Base-by-base conservation (phyloP, 2,797 vertebrate species). In the Cottoperca gobio region DNA sequence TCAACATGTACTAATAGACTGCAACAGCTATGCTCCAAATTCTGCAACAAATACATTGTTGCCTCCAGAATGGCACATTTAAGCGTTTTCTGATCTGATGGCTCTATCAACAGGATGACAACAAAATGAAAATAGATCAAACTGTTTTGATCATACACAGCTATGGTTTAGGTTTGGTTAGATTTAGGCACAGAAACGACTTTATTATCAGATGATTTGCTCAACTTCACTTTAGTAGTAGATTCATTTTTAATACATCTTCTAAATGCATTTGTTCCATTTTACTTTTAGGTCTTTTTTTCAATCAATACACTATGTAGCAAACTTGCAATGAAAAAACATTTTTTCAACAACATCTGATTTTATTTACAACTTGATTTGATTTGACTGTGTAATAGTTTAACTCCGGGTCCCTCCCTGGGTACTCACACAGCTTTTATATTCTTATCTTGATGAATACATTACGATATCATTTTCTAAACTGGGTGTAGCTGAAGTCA, bases 341-440 rank as follows among this genome's bases (percentile, higher is more conserved):
- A 31, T 21, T 46, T 4, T 26, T 63, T 23, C 2, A 33, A 16
- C 26, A 24, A n/a, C 39, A 50, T 40, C 42, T 13, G 8, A 19
- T 35, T 48, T 23, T 17, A 28, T 59, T 60, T 42, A 23, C 14
- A 11, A 5, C 7, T 33, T 23, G 28, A 1, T 31, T 2, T 53
- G 43, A 45, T 33, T 7, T 3, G 9, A 16, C n/a, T 49, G 60
- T 54, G 40, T 39, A 71, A 54, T 35, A 28, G 55, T 61, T 52
- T 35, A 54, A 33, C 24, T 74, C 37, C 72, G 1, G 35, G 37
- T 54, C 43, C 75, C 79, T 81, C 82, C 84, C 70, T 83, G 40
- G 0, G 69, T 14, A 61, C 45, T 64, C 72, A 81, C 74, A 75
- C 14, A 42, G 7, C 70, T 50, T 81, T 83, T 64, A 48, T 52